Evolutionary conservation across 2,888 invertebrate genomes (phyloP).

Genomic region (Torymus auratus): DNA sequence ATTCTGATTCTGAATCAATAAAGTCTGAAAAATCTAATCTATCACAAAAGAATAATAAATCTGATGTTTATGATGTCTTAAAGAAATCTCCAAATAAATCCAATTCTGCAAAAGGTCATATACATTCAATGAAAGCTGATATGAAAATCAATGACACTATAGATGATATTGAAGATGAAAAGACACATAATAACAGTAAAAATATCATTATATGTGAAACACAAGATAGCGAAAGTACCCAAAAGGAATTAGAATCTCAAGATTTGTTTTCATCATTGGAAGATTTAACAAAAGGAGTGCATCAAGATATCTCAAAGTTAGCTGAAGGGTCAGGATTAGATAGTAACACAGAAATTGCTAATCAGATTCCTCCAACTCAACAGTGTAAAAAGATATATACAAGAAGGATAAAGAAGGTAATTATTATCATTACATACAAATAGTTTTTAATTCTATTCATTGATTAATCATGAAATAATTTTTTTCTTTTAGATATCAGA

Average conservation of each 20-base stretch:
- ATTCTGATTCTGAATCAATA: neutral
- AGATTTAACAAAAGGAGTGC: constrained; percentile 11
- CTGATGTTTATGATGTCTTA: too few species aligned
- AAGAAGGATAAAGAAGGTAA: constrained; percentile 40
- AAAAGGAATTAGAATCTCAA: constrained; percentile 43
- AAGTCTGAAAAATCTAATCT: too few species aligned
- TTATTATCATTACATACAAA: constrained; percentile 3
- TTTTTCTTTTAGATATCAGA: constrained; percentile 52
- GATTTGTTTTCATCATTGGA: constrained; percentile 46
- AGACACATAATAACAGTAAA: neutral
- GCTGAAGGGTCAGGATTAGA: neutral
- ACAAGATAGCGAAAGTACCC: constrained; percentile 15
- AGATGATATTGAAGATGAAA: too few species aligned
- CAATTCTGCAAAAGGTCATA: too few species aligned
- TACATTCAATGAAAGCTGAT: too few species aligned
- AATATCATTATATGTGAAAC: constrained; percentile 31
- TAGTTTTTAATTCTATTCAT: neutral
- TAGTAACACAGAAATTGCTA: neutral
- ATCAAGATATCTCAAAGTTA: neutral
- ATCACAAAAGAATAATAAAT: too few species aligned
- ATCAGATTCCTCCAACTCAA: constrained; percentile 15
- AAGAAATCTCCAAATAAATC: too few species aligned
- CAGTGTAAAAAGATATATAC: neutral
- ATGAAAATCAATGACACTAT: too few species aligned
- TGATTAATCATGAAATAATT: constrained; percentile 12